Base-by-base conservation (phyloP, 2,888 invertebrate genomes). In the Mythimna vitellina region DNA sequence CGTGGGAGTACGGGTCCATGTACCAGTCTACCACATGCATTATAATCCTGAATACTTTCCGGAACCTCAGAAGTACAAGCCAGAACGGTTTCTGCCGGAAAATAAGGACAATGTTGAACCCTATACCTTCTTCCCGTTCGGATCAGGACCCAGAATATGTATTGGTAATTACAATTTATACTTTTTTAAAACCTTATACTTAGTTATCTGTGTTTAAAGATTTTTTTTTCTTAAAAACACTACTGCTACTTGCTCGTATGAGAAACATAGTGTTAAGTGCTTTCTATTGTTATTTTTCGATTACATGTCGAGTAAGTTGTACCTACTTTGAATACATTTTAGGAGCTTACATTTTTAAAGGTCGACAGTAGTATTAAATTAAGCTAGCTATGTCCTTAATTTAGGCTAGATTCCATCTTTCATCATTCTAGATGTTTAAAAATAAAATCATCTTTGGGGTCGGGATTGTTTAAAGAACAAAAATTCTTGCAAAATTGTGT, bases 101-200 rank as follows among this genome's bases (percentile, higher is more conserved):
- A 84, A 86, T 10, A 89, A 86, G 70, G 76, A 84, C 1, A 73
- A 87, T 22, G 80, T 92, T 9, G 87, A 81, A 8, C 90, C 89
- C 0, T 90, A 86, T 72, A 90, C 91, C 0, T 93, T 87, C 68
- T 85, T 92, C 22, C 92, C 93, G 0, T 93, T 92, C 62, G 93
- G 93, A 22, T 90, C 91, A 51, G 93, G 93, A 3, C 90, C 91
- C 0, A 87, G 92, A 57, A 78, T 87, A 51, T 93, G 93, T 29
- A 89, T 93, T 20, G 93, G 93, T 93, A 84, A 87, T 4, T 54
- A 42, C 56, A 12, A 22, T 12, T 51, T 29, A 32, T 5, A 29
- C 14, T 68, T 35, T 35, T 7, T 8, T 56, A 51, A 56, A 3
- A 29, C 29, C 8, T 29, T 17, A 25, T 25, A 1, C 0, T 4